Percentiles rank a stretch among this genome's conserved stretches.
phyloP scores from a whole-genome alignment of 1,140 invertebrate species.

The Marisa cornuarietis region DNA sequence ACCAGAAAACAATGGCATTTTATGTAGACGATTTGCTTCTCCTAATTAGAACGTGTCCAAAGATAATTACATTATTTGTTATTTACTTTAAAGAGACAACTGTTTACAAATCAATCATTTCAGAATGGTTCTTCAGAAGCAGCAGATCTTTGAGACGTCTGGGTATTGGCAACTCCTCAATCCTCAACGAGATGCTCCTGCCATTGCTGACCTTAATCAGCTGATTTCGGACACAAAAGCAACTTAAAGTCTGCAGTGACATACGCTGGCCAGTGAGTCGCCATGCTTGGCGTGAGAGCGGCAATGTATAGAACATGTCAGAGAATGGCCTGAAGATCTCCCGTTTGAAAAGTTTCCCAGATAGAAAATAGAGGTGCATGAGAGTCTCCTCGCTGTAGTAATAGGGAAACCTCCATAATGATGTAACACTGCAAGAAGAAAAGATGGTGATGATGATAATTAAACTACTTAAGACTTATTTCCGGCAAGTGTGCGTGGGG shows the following conservation, averaged over 20 bases:
- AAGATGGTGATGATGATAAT: not conserved
- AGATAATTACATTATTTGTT: too few species aligned
- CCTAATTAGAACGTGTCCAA: too few species aligned
- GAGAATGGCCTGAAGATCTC: slow-evolving; percentile 29
- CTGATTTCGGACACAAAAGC: not conserved
- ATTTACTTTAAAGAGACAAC: too few species aligned
- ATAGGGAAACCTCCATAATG: slow-evolving; percentile 43
- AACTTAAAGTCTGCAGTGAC: not conserved
- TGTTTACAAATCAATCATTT: not conserved
- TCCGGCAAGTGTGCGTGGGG: too few species aligned
- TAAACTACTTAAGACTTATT: too few species aligned
- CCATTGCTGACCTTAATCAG: not conserved
- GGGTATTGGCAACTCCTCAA: slow-evolving; percentile 3
- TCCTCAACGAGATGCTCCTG: not conserved
- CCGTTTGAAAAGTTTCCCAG: slow-evolving; percentile 29
- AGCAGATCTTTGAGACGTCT: slow-evolving; percentile 14
- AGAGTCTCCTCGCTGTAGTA: slow-evolving; percentile 33
- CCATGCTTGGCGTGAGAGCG: slow-evolving; percentile 23
- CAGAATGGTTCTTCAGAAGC: not conserved
- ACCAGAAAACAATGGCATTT: too few species aligned
- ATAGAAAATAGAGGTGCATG: slow-evolving; percentile 27
- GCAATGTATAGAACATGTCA: slow-evolving; percentile 33
- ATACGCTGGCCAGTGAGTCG: slow-evolving; percentile 19
- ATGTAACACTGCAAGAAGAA: slow-evolving; percentile 29
- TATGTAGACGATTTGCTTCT: too few species aligned